These are phyloP conservation scores for Drosophila navojoa DNA, from an alignment of 1,140 invertebrate genomes.

Conservation along the genomic window DNA sequence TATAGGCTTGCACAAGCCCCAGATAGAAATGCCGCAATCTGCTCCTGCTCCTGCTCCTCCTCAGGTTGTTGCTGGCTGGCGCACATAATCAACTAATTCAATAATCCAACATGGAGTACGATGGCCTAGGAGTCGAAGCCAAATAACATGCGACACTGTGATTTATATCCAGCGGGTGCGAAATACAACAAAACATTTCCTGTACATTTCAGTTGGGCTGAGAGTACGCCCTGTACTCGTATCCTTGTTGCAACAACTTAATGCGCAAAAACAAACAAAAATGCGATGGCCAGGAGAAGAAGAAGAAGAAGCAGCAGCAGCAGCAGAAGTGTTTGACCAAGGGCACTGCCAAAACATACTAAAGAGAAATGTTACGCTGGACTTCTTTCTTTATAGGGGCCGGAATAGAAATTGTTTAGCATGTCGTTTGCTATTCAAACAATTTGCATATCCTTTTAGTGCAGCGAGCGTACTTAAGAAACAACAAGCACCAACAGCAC, in stretches of 20 bases:
- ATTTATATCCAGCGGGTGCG: constrained; percentile 66
- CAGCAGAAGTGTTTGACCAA: constrained; percentile 51
- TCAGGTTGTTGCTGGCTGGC: constrained; percentile 7
- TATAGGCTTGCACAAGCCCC: constrained; percentile 45
- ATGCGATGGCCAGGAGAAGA: constrained; percentile 41
- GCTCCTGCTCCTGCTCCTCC: constrained; percentile 8
- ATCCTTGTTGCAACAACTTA: constrained; percentile 65
- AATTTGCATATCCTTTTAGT: constrained; percentile 83
- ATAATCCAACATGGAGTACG: constrained; percentile 54
- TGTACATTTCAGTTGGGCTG: constrained; percentile 32
- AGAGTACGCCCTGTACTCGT: constrained; percentile 36
- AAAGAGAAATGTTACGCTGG: constrained; percentile 52
- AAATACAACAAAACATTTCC: constrained; percentile 67
- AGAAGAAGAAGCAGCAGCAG: constrained; percentile 27
- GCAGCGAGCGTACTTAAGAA: constrained; percentile 72
- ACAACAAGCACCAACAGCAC: constrained; percentile 36
- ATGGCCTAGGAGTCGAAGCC: constrained; percentile 7
- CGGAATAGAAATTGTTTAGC: constrained; percentile 65
- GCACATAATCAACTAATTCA: constrained; percentile 72
- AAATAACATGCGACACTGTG: constrained; percentile 61
- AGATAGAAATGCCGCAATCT: constrained; percentile 49
- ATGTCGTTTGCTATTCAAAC: constrained; percentile 80
- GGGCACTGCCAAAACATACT: constrained; percentile 36
- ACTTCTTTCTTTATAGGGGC: constrained; percentile 41
- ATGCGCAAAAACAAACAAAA: constrained; percentile 67